Conservation (phyloP, 1,140 invertebrate species). For the Camponotus floridanus region DNA sequence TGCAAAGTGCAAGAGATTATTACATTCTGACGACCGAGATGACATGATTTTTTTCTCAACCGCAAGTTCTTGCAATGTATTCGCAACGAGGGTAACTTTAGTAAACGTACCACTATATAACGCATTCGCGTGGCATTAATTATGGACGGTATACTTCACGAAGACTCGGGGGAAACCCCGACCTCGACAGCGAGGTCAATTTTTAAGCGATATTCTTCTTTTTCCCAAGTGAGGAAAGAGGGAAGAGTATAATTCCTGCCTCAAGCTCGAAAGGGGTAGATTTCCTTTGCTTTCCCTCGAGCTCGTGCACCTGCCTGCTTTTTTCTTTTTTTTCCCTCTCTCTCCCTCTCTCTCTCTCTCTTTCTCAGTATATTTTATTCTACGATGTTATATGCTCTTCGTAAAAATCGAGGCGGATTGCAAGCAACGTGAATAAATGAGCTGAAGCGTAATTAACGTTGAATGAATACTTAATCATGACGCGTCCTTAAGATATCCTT, state of each 20-base stretch:
- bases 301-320: background rate
- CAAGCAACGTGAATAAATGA: background rate
- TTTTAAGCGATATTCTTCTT: slow-evolving; percentile 24
- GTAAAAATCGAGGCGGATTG: background rate
- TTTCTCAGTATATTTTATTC: background rate
- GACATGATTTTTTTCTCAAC: background rate
- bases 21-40: background rate
- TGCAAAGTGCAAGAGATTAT: background rate
- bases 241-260: slow-evolving; percentile 15
- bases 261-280: slow-evolving; percentile 40
- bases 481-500: background rate
- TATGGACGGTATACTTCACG: slow-evolving; percentile 16
- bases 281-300: slow-evolving; percentile 21
- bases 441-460: slow-evolving; percentile 24
- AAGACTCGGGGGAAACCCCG: slow-evolving; percentile 19
- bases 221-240: background rate
- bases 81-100: background rate
- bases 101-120: slow-evolving; percentile 5
- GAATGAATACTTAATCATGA: background rate
- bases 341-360: background rate
- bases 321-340: background rate
- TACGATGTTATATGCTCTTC: background rate
- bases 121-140: slow-evolving; percentile 46
- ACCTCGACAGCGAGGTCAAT: slow-evolving; percentile 33
- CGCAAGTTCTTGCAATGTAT: background rate